These are phyloP conservation scores for Sebastes iracundus DNA, from an alignment of 2,797 vertebrate species.

Conservation along the genomic window DNA sequence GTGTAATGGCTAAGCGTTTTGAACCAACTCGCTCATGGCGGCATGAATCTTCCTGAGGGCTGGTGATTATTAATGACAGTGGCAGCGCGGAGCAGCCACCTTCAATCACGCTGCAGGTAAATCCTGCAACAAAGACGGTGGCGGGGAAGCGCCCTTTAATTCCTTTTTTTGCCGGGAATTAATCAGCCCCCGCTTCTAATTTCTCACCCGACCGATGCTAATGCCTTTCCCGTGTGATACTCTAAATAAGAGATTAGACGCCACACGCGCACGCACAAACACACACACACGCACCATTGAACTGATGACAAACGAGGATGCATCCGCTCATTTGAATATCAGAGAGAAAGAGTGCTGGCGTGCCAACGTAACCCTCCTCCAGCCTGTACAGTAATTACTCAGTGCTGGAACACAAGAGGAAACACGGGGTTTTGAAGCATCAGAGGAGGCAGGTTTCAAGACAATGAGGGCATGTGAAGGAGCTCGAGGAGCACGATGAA, in stretches of 20 bases:
- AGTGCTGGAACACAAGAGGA: constrained; percentile 29
- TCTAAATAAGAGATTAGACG: constrained; percentile 56
- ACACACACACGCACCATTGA: constrained; percentile 12
- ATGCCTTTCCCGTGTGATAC: constrained; percentile 47
- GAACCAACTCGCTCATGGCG: constrained; percentile 53
- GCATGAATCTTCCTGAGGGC: constrained; percentile 73
- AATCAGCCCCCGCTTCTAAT: constrained; percentile 64
- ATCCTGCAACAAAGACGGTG: constrained; percentile 51
- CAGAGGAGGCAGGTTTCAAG: constrained; percentile 19
- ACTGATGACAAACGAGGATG: constrained; percentile 55
- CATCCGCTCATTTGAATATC: constrained; percentile 64
- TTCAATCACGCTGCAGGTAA: constrained; percentile 69
- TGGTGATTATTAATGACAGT: constrained; percentile 73
- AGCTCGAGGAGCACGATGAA: background rate
- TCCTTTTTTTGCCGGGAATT: constrained; percentile 55
- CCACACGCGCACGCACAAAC: background rate
- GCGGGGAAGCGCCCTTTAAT: constrained; percentile 57
- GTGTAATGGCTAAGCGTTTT: constrained; percentile 65
- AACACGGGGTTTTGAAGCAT: constrained; percentile 4
- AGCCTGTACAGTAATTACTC: constrained; percentile 58
- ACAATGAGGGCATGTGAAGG: constrained; percentile 28
- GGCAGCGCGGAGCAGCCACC: constrained; percentile 61
- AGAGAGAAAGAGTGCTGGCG: constrained; percentile 26
- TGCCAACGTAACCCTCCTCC: constrained; percentile 48
- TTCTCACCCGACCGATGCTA: constrained; percentile 44